Percentiles rank a stretch among this genome's conserved stretches.
Conservation (phyloP, 2,888 invertebrate species). For the Sepiola atlantica region DNA sequence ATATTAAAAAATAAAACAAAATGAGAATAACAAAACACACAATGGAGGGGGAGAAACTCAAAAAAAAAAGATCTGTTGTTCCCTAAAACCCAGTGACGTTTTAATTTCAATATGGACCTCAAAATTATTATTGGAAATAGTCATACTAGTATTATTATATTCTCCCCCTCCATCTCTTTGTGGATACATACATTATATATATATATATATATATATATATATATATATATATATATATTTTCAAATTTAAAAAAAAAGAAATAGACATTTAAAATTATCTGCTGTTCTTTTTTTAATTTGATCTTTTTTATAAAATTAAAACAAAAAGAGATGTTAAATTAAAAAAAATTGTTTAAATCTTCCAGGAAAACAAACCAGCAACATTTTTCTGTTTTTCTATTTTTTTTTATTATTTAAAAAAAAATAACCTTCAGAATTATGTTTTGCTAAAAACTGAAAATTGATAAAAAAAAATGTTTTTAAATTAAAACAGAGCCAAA, state of each 20-base stretch:
- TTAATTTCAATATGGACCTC: not conserved
- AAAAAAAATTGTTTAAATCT: not conserved
- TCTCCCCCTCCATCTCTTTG: not conserved
- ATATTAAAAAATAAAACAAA: not conserved
- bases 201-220: not conserved
- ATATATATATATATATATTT: slow-evolving; percentile 32
- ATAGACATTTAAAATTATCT: not conserved
- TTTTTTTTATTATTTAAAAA: not conserved
- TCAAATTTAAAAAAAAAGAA: not conserved
- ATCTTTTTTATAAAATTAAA: not conserved
- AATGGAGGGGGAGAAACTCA: not conserved
- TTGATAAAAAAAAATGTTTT: not conserved
- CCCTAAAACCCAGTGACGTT: not conserved
- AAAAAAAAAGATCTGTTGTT: not conserved
- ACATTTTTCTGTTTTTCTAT: not conserved
- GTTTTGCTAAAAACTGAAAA: not conserved
- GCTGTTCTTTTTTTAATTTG: not conserved
- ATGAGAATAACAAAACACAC: not conserved
- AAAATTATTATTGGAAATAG: too few species aligned
- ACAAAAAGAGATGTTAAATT: not conserved
- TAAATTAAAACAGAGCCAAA: not conserved
- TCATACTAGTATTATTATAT: not conserved
- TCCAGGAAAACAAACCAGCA: slow-evolving; percentile 32
- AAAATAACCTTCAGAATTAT: not conserved
- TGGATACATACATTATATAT: not conserved